Base-by-base conservation (phyloP, 2,888 invertebrate species). In the Philereme transversata region DNA sequence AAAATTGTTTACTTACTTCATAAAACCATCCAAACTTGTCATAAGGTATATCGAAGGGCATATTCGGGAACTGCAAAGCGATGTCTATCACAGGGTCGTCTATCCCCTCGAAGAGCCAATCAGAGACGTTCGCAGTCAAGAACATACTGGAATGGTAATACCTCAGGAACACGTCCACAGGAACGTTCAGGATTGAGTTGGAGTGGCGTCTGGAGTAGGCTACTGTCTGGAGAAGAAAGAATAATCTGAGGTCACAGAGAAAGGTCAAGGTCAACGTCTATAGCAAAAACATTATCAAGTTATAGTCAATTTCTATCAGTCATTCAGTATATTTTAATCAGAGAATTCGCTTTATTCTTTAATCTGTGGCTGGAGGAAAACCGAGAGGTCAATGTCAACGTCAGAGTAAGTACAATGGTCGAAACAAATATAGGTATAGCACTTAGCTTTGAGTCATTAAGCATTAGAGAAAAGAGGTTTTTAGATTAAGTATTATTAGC, bases 21-120 rank as follows among this genome's bases (percentile, higher is more conserved):
- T 95, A 96, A 80, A 98, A 97, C 96, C 97, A 97, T 7, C 96
- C 98, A 83, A 98, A 98, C 75, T 94, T 96, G 40, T 94, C 95
- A 73, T 93, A 96, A 0, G 96, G 96, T 70, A 97, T 93, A 1
- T 87, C 68, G 8, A 94, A 63, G 0, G 93, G 83, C 34, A 94
- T 75, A 68, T 95, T 83, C 44, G 91, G 90, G 59, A 95, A 69
- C 71, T 93, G 81, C 46, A 87, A 57, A 45, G 93, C 92, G 64
- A 95, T 71, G 69, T 93, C 79, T 48, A 98, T 86, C 7, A 97
- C 76, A 0, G 93, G 87, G 79, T 98, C 98, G 0, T 95, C 89
- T 74, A 96, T 97, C 3, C 98, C 98, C 64, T 96, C 95, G 81
- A 97, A 97, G 8, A 97, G 83, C 85, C 97, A 94, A 70, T 95